Evolutionary conservation across 2,113 vertebrate species (phyloP), one percentile per base, ranked within the genome.

Genomic region (Pungitius pungitius): DNA sequence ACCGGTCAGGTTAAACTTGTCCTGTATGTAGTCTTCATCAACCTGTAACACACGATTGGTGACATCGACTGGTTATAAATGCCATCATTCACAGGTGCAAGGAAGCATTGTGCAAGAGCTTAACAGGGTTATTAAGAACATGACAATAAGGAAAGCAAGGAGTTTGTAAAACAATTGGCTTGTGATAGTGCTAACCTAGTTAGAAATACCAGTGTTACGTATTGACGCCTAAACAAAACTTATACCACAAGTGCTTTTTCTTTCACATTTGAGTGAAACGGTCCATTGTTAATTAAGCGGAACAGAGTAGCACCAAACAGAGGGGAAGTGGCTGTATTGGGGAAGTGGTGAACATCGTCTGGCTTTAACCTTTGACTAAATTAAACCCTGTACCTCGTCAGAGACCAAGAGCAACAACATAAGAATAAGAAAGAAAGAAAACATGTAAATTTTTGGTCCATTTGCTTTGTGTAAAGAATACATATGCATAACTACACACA

Each of bases 1-100:
- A 17, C 96, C 96, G 0, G 96, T 97, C 77, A 97, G 93, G 78
- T 97, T 97, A 81, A 97, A 97, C 80, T 97, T 97, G 87, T 97
- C 96, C 86, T 97, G 96, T 80, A 97, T 97, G 77, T 97, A 97
- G 85, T 97, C 96, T 83, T 97, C 96, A 89, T 97, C 96, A 57
- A 97, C 96, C 96, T 97, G 33, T 59, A 64, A 63, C 15, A 83
- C 47, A 75, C 51, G 9, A 33, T 47, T 17, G 18, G 22, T 14
- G 24, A 69, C 12, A 13, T 55, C 52, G 9, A 58, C 54, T 37
- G 20, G 35, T 43, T 64, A 30, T 73, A 73, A 74, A 81, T 45
- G 17, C 39, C 17, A 59, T 71, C 6, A n/a, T 60, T 70, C 67
- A 70, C 35, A 33, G 45, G 57, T 63, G 47, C 27, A 56, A 55